phyloP scores from a whole-genome alignment of 2,113 vertebrate genomes.

The Clarias magur region DNA sequence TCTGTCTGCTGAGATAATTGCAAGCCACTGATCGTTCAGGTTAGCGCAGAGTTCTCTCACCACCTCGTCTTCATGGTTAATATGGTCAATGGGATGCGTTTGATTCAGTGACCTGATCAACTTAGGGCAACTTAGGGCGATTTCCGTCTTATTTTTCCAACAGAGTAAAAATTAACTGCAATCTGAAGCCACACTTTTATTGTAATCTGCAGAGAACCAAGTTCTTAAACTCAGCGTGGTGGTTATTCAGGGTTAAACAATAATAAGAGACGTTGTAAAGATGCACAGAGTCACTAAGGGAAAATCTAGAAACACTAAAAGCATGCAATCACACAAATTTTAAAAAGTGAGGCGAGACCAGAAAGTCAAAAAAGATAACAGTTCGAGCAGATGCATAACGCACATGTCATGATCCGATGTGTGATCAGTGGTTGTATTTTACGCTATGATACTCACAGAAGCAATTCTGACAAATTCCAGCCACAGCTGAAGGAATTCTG shows the following conservation, averaged over 20 bases:
- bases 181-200: neutral
- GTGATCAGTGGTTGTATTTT: neutral
- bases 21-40: conserved; percentile 34
- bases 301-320: neutral
- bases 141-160: neutral
- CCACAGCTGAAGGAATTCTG: too few relatives aligned
- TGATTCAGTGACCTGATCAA: neutral
- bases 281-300: neutral
- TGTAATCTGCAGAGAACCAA: neutral
- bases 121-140: neutral
- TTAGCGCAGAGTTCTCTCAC: conserved; percentile 45
- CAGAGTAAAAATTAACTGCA: neutral
- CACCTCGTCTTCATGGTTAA: conserved; percentile 44
- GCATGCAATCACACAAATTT: neutral
- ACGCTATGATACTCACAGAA: neutral
- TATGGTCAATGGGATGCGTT: neutral
- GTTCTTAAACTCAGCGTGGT: neutral
- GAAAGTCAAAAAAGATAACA: neutral
- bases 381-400: neutral
- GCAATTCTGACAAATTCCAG: neutral
- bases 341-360: neutral
- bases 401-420: neutral
- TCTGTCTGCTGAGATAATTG: neutral
- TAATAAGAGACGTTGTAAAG: neutral
- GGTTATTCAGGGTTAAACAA: neutral